Evolutionary conservation across 1,140 invertebrate species (phyloP), one percentile per base, ranked within the genome.

Genomic region (Asbolus verrucosus): DNA sequence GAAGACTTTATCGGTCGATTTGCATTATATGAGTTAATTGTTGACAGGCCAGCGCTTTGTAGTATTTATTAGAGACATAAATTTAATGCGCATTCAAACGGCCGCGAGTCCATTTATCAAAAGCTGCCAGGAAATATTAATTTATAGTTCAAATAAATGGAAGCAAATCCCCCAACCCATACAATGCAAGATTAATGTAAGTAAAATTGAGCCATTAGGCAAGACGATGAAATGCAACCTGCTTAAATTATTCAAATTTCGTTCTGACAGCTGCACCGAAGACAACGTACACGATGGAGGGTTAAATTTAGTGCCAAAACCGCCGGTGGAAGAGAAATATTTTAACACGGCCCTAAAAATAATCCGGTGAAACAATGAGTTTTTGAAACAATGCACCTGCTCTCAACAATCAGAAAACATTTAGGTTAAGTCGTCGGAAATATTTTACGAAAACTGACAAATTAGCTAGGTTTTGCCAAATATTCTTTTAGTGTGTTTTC

Each of bases 1-100:
- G 21, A 30, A 27, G 63, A 33, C 41, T 54, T 67, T 67, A 67
- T 67, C 65, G 33, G 65, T 11, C 16, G 8, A 67, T 67, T 67
- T 67, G 41, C 65, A 67, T 67, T 67, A 67, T 67, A 67, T 67
- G 65, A 67, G 65, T 50, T 67, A 54, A 67, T 67, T 67, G 65
- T 67, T 36, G 65, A 67, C 41, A 54, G 46, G 6, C 11, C 8
- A 46, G n/a, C 14, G 18, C 38, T 41, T 43, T 15, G 39, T 50
- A 41, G 24, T 41, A 63, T 67, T 67, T 67, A 67, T 67, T 50
- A 50, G 13, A 11, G 1, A 8, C 63, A 66, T 63, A 63, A 63
- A 63, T 63, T 62, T 62, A 63, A 38, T 16, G 33, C 30, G 61
- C 61, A 43, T 38, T 39, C 2, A 63, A 27, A 43, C 61, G 27